phyloP scores from a whole-genome alignment of 1,140 invertebrate genomes.

The Papilio aristodemus region DNA sequence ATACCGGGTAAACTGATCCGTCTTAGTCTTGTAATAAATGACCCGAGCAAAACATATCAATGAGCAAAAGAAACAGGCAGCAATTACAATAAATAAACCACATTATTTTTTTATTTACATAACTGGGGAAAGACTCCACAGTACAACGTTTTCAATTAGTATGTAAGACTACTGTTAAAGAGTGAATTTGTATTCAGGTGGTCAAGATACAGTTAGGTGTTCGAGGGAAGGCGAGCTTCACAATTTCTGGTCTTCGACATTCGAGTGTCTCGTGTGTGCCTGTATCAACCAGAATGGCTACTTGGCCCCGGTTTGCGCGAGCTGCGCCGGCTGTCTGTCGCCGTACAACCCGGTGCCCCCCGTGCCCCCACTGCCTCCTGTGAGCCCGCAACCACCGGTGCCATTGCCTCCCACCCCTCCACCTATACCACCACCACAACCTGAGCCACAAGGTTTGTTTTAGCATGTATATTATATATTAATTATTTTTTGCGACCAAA shows the following conservation, averaged over 20 bases:
- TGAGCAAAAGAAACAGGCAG: no score
- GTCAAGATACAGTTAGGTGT: constrained; percentile 40
- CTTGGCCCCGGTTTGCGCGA: constrained; percentile 49
- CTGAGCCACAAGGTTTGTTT: constrained; percentile 38
- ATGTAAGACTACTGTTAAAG: neutral
- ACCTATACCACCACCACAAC: constrained; percentile 21
- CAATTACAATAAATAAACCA: neutral
- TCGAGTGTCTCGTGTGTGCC: constrained; percentile 53
- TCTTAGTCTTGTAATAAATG: neutral
- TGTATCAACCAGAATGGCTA: constrained; percentile 45
- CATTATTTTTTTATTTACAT: neutral
- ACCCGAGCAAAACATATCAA: no score
- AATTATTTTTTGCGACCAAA: no score
- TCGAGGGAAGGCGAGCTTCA: constrained; percentile 45
- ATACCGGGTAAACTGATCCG: constrained; percentile 45
- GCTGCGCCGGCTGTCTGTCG: constrained; percentile 45
- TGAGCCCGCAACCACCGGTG: neutral
- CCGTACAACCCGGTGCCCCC: neutral
- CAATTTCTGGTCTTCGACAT: constrained; percentile 34
- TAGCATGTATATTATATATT: neutral
- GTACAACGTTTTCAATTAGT: constrained; percentile 19
- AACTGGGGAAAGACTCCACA: neutral
- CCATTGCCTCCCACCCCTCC: neutral
- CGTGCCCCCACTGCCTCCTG: neutral
- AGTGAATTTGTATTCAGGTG: constrained; percentile 39